Evolutionary conservation across 2,888 invertebrate genomes (phyloP), one percentile per base, ranked within the genome.

Genomic region (Trachelus tabidus): DNA sequence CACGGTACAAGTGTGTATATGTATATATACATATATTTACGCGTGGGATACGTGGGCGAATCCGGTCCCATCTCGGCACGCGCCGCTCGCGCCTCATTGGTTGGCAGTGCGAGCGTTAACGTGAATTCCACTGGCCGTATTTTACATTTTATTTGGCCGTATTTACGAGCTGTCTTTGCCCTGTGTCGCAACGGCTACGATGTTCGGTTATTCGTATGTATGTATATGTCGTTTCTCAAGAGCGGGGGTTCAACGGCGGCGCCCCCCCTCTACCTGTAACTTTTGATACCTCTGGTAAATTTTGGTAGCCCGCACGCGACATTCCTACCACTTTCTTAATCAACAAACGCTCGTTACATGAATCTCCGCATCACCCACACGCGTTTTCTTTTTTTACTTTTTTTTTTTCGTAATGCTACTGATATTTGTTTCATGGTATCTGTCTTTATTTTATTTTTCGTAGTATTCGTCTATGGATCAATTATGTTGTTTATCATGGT

Each of bases 61-160:
- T 77, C 73, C 73, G 73, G 56, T 56, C 56, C 56, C 23, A 23
- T 56, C 56, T 56, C 75, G 79, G 79, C 79, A 79, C 79, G 79
- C 77, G 79, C 77, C 79, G 77, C 79, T 79, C 73, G 77, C 75
- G 33, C 75, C 75, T 73, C 73, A 79, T 79, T 79, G 79, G 77
- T 68, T 75, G 37, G 75, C 31, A 37, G 34, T 56, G 23, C 56
- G 23, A 56, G 56, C 23, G 56, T 56, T 56, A 56, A 56, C 56
- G 23, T 56, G 56, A 56, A 56, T 56, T 56, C 56, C 56, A 56
- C 56, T 56, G 56, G 23, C 56, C 23, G 56, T 56, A 56, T 56
- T 56, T 56, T 56, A 56, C 56, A 56, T 56, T 56, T 56, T 56
- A 56, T 56, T 56, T 23, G 56, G 56, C 56, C 56, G 56, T 56